Conservation (phyloP, 1,140 invertebrate genomes). For the Drosophila setifemur region DNA sequence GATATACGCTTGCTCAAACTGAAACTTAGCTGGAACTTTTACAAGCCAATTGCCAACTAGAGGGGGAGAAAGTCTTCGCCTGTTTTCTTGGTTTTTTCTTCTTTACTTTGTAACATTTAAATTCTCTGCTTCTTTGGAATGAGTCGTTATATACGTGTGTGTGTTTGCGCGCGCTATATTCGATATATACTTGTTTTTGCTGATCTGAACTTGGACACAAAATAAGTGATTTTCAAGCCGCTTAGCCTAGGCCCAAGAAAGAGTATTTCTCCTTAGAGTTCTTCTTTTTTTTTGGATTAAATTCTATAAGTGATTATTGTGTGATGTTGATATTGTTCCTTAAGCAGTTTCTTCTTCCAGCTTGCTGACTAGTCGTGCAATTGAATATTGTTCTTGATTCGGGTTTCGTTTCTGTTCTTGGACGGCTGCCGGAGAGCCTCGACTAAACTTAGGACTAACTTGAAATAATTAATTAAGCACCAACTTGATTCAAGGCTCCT, state of each 20-base stretch:
- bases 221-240: constrained; percentile 77
- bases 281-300: not conserved
- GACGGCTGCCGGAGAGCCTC: constrained; percentile 61
- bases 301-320: constrained; percentile 17
- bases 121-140: constrained; percentile 81
- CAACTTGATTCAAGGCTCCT: constrained; percentile 73
- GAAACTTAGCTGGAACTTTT: constrained; percentile 39
- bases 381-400: too few relatives aligned
- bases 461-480: constrained; percentile 56
- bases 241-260: constrained; percentile 36
- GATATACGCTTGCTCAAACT: constrained; percentile 34
- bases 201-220: constrained; percentile 23
- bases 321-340: constrained; percentile 4
- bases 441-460: constrained; percentile 24
- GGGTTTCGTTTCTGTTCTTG: constrained; percentile 41
- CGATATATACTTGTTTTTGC: constrained; percentile 4
- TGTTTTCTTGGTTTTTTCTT: constrained; percentile 10
- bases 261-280: not conserved
- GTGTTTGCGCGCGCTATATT: constrained; percentile 16
- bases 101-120: constrained; percentile 62
- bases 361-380: constrained; percentile 76
- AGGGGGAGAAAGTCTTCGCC: constrained; percentile 4
- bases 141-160: constrained; percentile 73
- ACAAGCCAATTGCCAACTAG: constrained; percentile 24
- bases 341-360: constrained; percentile 23